phyloP scores from a whole-genome alignment of 2,797 vertebrate species.

The Zalophus californianus region DNA sequence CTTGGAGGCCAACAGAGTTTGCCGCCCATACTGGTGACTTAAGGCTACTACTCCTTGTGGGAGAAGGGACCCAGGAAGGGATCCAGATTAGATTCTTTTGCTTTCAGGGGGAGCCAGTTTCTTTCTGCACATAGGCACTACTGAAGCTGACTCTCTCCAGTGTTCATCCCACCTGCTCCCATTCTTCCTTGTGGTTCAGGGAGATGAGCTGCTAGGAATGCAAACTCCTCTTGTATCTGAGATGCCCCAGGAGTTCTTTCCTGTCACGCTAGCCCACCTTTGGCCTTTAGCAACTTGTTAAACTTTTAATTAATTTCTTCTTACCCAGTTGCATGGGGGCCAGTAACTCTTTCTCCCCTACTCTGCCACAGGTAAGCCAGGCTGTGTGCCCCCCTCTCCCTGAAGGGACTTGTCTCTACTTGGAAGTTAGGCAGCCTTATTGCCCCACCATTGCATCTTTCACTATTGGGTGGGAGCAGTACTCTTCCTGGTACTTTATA shows the following conservation, averaged over 20 bases:
- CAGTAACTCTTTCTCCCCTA: too few relatives aligned
- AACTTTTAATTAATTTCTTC: not conserved
- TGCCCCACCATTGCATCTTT: not conserved
- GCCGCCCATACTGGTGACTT: not conserved
- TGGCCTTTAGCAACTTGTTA: not conserved
- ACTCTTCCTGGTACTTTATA: not conserved
- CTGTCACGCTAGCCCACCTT: not conserved
- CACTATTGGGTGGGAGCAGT: not conserved
- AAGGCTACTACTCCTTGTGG: not conserved
- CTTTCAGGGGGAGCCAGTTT: fast-evolving
- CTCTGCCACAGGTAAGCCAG: not conserved
- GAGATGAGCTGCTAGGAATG: not conserved
- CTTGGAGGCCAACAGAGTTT: not conserved
- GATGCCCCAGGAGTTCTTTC: not conserved
- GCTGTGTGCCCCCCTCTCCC: not conserved
- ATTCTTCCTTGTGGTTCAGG: not conserved
- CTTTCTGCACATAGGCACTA: not conserved
- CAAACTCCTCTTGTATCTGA: not conserved
- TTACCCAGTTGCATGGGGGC: not conserved
- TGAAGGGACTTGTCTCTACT: not conserved
- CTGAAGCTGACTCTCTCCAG: not conserved
- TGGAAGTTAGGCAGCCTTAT: not conserved
- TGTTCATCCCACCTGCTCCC: not conserved
- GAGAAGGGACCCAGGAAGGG: not conserved
- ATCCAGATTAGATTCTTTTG: not conserved